Conservation (phyloP, 2,888 invertebrate species). For the Cremastinae sp. region DNA sequence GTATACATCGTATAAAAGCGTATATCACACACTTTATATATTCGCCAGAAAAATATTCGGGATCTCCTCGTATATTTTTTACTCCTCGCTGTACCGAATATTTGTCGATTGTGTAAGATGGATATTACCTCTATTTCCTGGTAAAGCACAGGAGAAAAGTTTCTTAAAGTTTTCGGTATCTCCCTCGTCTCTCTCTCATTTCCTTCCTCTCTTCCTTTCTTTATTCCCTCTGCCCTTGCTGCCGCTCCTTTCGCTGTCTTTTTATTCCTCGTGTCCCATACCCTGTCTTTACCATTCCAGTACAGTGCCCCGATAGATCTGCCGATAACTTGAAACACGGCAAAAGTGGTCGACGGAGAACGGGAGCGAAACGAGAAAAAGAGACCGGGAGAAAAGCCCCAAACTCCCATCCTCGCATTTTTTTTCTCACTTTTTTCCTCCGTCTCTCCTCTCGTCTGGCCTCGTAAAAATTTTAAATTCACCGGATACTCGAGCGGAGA, state of each 20-base stretch:
- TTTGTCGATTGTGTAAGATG: slow-evolving; percentile 57
- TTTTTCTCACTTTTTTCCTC: background rate
- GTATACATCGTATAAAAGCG: too few relatives aligned
- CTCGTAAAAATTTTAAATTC: slow-evolving; percentile 54
- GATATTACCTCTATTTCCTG: slow-evolving; percentile 58
- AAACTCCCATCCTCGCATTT: background rate
- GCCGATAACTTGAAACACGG: slow-evolving; percentile 58
- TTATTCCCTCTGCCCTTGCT: background rate
- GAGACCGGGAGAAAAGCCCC: slow-evolving; percentile 40
- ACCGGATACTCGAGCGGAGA: slow-evolving; percentile 52
- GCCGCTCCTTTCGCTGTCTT: slow-evolving; percentile 11
- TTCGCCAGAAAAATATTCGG: slow-evolving; percentile 35
- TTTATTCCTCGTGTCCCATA: slow-evolving; percentile 2
- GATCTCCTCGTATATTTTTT: slow-evolving; percentile 25
- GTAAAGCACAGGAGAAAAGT: slow-evolving; percentile 35
- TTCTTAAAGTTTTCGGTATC: slow-evolving; percentile 53
- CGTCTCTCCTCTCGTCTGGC: slow-evolving; percentile 11
- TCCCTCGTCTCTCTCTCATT: slow-evolving; percentile 28
- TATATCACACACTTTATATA: slow-evolving; percentile 45
- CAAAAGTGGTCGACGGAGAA: slow-evolving; percentile 45
- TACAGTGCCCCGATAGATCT: slow-evolving; percentile 52
- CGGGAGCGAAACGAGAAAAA: slow-evolving; percentile 46
- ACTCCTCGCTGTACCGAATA: slow-evolving; percentile 45
- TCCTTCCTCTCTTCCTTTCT: slow-evolving; percentile 13
- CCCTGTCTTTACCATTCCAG: slow-evolving; percentile 52